These are phyloP conservation scores for Malacoraja senta DNA, from an alignment of 2,797 vertebrate species.

Conservation along the genomic window DNA sequence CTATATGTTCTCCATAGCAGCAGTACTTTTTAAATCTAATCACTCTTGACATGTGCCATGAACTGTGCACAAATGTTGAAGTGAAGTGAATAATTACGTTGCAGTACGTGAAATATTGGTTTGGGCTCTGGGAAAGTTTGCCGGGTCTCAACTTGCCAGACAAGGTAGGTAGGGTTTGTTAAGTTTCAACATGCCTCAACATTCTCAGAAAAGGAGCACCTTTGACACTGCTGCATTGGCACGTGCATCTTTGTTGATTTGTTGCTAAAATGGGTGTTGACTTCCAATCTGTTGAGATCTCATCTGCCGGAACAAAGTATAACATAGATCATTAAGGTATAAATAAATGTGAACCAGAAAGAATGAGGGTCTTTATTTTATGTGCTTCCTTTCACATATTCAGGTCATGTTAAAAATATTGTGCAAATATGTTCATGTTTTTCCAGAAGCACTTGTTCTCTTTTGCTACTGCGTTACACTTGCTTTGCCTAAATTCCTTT, in stretches of 20 bases:
- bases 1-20: not conserved
- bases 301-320: not conserved
- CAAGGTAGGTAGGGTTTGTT: not conserved
- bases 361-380: not conserved
- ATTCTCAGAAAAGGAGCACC: not conserved
- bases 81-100: not conserved
- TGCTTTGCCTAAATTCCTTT: not conserved
- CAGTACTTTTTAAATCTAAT: not conserved
- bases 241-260: not conserved
- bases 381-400: not conserved
- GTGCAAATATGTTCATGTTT: not conserved
- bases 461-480: not conserved
- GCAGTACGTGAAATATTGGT: not conserved
- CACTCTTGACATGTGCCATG: not conserved
- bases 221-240: not conserved
- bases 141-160: not conserved
- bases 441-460: not conserved
- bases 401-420: not conserved
- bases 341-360: not conserved
- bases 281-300: not conserved
- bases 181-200: not conserved
- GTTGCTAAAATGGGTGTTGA: not conserved
- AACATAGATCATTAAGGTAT: not conserved
- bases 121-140: not conserved
- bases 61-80: not conserved